phyloP scores from a whole-genome alignment of 2,797 vertebrate species.

The Eremophila alpestris region DNA sequence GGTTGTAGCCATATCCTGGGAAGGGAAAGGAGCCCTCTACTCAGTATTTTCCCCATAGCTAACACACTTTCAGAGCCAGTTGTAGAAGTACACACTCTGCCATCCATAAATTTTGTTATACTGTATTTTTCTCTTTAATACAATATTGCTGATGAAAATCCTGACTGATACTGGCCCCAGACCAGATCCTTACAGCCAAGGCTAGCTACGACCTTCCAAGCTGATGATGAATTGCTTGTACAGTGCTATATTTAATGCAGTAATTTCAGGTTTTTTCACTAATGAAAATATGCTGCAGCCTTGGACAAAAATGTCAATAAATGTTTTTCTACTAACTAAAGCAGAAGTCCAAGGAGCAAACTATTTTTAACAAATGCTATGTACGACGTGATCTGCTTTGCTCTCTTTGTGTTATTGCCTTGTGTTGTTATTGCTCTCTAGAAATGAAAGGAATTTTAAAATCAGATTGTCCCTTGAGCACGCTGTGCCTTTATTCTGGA shows the following conservation, averaged over 20 bases:
- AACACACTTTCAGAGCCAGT: not conserved
- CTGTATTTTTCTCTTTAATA: not conserved
- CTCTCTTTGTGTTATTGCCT: not conserved
- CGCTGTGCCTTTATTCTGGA: not conserved
- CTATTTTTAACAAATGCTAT: not conserved
- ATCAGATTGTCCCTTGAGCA: not conserved
- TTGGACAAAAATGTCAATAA: not conserved
- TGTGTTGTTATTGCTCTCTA: not conserved
- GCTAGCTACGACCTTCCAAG: not conserved
- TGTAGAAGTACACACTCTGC: not conserved
- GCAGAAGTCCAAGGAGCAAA: not conserved
- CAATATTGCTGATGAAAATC: not conserved
- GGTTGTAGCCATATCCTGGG: not conserved
- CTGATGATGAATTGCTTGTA: not conserved
- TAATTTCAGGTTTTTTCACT: too few relatives aligned
- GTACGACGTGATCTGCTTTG: fast-evolving
- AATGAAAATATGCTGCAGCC: not conserved
- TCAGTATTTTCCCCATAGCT: not conserved
- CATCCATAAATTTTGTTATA: not conserved
- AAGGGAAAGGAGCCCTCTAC: not conserved
- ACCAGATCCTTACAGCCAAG: not conserved
- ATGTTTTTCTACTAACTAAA: not conserved
- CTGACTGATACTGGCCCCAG: not conserved
- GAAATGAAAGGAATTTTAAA: not conserved
- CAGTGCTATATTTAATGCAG: not conserved